These are phyloP conservation scores for Anoplopoma fimbria DNA, from an alignment of 2,113 vertebrate species.

Conservation along the genomic window DNA sequence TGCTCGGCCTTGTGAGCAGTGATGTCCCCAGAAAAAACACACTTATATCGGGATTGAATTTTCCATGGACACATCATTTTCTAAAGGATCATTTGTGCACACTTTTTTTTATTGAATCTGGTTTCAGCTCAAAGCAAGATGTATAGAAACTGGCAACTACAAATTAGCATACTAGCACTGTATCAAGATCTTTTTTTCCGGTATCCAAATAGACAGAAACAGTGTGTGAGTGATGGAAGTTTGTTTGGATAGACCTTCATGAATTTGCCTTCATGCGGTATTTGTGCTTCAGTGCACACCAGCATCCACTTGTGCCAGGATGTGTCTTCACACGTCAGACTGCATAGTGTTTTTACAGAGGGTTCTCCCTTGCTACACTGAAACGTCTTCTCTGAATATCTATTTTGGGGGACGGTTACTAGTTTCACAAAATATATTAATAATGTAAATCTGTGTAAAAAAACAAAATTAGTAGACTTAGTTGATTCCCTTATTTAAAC, in stretches of 20 bases:
- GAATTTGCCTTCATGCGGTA: slow-evolving; percentile 12
- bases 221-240: not conserved
- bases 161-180: not conserved
- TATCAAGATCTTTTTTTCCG: not conserved
- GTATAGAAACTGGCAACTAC: slow-evolving; percentile 22
- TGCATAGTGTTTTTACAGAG: slow-evolving; percentile 31
- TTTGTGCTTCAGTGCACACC: slow-evolving; percentile 38
- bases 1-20: slow-evolving; percentile 61
- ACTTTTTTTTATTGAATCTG: slow-evolving; percentile 38
- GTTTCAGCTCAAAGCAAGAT: slow-evolving; percentile 32
- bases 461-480: not conserved
- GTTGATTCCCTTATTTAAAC: not conserved
- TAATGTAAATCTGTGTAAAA: not conserved
- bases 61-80: slow-evolving; percentile 25
- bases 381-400: not conserved
- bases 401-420: not conserved
- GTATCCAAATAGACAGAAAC: slow-evolving; percentile 2
- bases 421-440: not conserved
- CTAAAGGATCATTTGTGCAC: slow-evolving; percentile 9
- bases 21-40: slow-evolving; percentile 52
- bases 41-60: slow-evolving; percentile 47
- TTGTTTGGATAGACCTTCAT: slow-evolving; percentile 5
- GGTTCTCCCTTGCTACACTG: slow-evolving; percentile 19
- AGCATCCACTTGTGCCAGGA: slow-evolving; percentile 22
- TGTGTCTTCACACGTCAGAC: slow-evolving; percentile 36